phyloP scores from a whole-genome alignment of 2,797 vertebrate species.

The Lateolabrax maculatus region DNA sequence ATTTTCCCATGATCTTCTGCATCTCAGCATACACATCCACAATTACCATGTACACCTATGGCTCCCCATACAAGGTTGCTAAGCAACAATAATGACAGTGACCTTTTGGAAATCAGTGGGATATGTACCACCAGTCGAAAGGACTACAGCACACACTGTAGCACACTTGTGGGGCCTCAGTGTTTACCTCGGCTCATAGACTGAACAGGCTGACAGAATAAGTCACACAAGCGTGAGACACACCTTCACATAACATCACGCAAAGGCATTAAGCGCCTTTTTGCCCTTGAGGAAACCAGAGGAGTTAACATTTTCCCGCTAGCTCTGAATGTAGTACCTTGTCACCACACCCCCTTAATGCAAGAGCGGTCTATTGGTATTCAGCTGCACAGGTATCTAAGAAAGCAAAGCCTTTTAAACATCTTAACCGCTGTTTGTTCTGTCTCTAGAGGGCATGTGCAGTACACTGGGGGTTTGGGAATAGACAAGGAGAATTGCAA shows the following conservation, averaged over 20 bases:
- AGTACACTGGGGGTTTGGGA: constrained; percentile 81
- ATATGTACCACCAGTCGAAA: constrained; percentile 74
- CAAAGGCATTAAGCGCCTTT: constrained; percentile 70
- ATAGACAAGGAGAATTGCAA: constrained; percentile 80
- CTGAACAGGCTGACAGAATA: constrained; percentile 45
- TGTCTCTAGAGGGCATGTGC: constrained; percentile 86
- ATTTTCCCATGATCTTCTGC: constrained; percentile 37
- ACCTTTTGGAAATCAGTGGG: constrained; percentile 87
- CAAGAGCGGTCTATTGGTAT: constrained; percentile 84
- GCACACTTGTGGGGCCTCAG: constrained; percentile 65
- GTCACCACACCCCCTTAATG: constrained; percentile 73
- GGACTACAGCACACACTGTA: constrained; percentile 51
- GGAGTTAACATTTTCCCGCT: constrained; percentile 74
- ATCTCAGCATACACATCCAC: constrained; percentile 40
- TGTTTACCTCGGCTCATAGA: constrained; percentile 58
- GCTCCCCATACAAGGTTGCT: constrained; percentile 84
- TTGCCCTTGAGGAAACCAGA: constrained; percentile 82
- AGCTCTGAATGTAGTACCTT: constrained; percentile 72
- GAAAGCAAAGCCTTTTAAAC: constrained; percentile 85
- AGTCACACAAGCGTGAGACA: constrained; percentile 46
- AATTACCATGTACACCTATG: constrained; percentile 74
- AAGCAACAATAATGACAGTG: constrained; percentile 90
- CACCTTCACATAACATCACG: constrained; percentile 62
- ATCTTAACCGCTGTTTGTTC: constrained; percentile 85
- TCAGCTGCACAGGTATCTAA: constrained; percentile 86